Evolutionary conservation across 2,797 vertebrate genomes (phyloP).

Genomic region (Artibeus lituratus): DNA sequence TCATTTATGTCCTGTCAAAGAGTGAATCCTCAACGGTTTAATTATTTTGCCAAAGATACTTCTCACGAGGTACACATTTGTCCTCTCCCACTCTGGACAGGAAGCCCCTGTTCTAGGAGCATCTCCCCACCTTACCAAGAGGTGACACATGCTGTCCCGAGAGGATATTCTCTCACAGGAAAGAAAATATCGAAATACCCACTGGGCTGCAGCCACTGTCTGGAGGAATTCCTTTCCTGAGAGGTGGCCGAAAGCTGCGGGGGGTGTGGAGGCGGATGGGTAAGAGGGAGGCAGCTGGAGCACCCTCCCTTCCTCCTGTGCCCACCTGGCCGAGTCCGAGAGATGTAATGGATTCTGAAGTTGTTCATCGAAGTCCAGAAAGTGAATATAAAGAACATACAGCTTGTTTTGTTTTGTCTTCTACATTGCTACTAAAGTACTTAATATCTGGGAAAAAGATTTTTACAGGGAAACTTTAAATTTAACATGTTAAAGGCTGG

Average conservation of each 20-base stretch:
- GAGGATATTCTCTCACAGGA: neutral
- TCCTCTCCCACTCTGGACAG: neutral
- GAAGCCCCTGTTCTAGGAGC: neutral
- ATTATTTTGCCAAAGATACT: neutral
- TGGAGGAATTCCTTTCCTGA: neutral
- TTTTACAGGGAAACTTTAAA: neutral
- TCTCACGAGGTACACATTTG: neutral
- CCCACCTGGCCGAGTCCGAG: neutral
- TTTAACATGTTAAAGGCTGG: neutral
- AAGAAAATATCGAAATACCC: neutral
- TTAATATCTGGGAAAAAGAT: neutral
- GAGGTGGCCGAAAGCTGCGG: no score
- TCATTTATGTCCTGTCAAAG: neutral
- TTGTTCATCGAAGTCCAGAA: neutral
- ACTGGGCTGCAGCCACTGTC: neutral
- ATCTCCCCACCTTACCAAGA: neutral
- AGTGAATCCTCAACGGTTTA: neutral
- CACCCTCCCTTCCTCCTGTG: accelerated
- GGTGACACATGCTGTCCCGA: neutral
- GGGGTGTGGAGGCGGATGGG: neutral
- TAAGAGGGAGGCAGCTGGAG: no score
- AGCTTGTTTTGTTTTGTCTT: neutral
- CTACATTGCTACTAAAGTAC: neutral
- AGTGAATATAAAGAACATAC: neutral
- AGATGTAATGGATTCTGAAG: neutral